A percentile compares a stretch with the other conserved stretches of the same genome.
Conservation (phyloP, 2,888 invertebrate species). For the Seladonia tumulorum region DNA sequence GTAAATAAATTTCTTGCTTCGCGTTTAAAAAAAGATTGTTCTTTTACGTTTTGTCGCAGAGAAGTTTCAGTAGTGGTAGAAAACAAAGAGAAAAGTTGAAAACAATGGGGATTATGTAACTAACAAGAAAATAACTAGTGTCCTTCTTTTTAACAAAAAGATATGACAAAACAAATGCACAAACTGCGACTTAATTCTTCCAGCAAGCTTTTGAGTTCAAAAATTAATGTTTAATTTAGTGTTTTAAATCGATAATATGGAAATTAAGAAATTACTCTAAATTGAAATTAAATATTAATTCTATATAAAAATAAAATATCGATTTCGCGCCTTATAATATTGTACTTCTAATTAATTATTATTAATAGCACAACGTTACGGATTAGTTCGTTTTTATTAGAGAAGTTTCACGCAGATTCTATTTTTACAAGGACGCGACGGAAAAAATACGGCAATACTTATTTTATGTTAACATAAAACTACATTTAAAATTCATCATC, state of each 20-base stretch:
- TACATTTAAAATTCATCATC: conserved; percentile 12
- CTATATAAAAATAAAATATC: no score
- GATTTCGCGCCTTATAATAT: no score
- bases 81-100: not conserved
- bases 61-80: not conserved
- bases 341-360: no score
- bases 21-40: not conserved
- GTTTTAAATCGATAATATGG: not conserved
- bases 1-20: not conserved
- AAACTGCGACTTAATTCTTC: not conserved
- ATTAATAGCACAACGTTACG: no score
- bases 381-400: no score
- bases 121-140: not conserved
- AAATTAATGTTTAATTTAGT: not conserved
- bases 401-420: not conserved
- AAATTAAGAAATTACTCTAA: no score
- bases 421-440: not conserved
- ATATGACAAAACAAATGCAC: not conserved
- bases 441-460: not conserved
- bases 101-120: not conserved
- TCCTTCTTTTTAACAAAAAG: not conserved
- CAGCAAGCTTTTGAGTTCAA: not conserved
- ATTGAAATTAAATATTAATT: no score
- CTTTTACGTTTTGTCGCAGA: not conserved
- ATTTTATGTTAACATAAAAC: not conserved